phyloP scores from a whole-genome alignment of 1,140 invertebrate species.

The Leptopilina boulardi region DNA sequence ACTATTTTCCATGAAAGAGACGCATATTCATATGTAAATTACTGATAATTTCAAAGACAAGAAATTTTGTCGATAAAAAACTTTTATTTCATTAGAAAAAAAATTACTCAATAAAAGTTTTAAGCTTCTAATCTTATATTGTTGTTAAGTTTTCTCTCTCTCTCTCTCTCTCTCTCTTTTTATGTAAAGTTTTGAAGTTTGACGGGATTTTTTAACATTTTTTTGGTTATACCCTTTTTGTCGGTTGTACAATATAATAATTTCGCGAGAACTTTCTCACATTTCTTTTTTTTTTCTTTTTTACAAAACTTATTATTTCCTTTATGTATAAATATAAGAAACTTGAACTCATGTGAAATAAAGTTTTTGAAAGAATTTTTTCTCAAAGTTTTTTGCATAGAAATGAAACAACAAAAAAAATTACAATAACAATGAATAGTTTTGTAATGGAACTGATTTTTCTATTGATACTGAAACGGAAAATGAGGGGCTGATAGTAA shows the following conservation, averaged over 20 bases:
- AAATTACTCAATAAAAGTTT: neutral
- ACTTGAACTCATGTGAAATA: neutral
- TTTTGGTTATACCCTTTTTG: neutral
- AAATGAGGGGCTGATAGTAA: no score
- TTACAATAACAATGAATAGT: no score
- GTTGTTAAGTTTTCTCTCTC: neutral
- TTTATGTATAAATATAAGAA: neutral
- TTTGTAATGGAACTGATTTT: no score
- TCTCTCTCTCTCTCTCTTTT: no score
- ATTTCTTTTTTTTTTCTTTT: neutral
- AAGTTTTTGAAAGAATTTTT: no score
- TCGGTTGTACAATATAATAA: neutral
- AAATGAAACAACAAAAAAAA: no score
- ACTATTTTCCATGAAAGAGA: neutral
- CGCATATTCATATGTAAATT: neutral
- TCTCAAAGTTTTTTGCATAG: no score
- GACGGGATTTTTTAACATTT: neutral
- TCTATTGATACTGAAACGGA: no score
- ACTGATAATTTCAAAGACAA: neutral
- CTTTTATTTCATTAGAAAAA: slow-evolving; percentile 14
- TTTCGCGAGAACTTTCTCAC: neutral
- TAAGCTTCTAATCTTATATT: neutral
- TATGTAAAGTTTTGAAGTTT: neutral
- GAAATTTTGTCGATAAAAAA: neutral
- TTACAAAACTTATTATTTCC: neutral